Conservation (phyloP, 2,113 vertebrate species). For the Penelope pileata region DNA sequence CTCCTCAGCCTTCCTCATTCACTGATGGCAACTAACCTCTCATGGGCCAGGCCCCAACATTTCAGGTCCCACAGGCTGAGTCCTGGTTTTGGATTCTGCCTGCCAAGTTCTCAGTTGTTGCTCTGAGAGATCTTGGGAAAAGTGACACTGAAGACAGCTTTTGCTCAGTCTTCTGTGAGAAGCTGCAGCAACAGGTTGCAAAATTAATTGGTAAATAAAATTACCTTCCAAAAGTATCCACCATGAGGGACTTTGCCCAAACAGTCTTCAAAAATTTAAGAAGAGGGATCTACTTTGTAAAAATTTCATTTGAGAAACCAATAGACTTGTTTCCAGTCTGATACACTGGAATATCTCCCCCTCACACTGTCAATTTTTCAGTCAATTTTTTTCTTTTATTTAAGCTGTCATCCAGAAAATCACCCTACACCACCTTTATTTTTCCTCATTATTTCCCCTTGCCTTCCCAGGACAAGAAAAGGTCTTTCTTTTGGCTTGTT, state of each 20-base stretch:
- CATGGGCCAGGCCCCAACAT: not conserved
- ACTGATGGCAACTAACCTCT: not conserved
- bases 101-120: not conserved
- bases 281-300: not conserved
- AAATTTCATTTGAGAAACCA: not conserved
- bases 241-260: not conserved
- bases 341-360: not conserved
- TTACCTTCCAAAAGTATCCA: not conserved
- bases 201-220: not conserved
- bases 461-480: constrained; percentile 78
- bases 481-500: constrained; percentile 77
- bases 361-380: not conserved
- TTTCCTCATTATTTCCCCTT: constrained; percentile 71
- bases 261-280: not conserved
- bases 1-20: not conserved
- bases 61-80: not conserved
- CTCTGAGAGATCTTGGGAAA: not conserved
- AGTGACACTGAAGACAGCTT: not conserved
- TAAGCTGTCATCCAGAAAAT: not conserved
- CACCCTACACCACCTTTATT: not conserved
- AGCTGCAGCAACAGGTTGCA: not conserved
- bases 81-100: not conserved
- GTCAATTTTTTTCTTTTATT: not conserved
- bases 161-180: not conserved
- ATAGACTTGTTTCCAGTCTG: not conserved